Evolutionary conservation across 1,140 invertebrate species (phyloP).

Genomic region (Solenopsis invicta): DNA sequence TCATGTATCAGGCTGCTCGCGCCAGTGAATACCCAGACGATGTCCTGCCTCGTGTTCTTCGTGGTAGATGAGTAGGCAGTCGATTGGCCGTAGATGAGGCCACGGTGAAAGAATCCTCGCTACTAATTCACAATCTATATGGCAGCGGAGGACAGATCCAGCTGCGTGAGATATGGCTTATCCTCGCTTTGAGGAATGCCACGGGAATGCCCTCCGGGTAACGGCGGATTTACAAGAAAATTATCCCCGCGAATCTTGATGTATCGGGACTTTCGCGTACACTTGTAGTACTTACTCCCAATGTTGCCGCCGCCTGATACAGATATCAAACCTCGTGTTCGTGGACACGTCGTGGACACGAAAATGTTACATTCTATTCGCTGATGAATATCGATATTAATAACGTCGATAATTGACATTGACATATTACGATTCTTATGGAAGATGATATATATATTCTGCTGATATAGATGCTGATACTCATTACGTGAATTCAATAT

Average conservation of each 20-base stretch:
- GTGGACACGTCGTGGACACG: not conserved
- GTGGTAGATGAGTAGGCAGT: conserved; percentile 35
- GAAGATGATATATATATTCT: conserved; percentile 34
- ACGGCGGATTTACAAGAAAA: conserved; percentile 41
- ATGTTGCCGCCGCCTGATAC: conserved; percentile 12
- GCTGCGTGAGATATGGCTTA: conserved; percentile 48
- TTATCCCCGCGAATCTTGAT: conserved; percentile 33
- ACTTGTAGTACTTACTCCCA: not conserved
- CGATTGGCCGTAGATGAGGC: conserved; percentile 36
- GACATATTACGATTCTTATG: not conserved
- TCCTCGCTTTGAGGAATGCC: conserved; percentile 37
- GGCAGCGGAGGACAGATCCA: conserved; percentile 32
- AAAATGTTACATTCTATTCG: not conserved
- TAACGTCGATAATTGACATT: conserved; percentile 3
- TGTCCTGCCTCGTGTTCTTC: conserved; percentile 47
- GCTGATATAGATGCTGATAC: conserved; percentile 29
- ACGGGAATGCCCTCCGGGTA: conserved; percentile 13
- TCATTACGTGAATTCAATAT: conserved; percentile 36
- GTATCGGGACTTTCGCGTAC: not conserved
- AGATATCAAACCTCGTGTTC: conserved; percentile 15
- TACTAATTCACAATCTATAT: conserved; percentile 59
- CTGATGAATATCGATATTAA: conserved; percentile 3
- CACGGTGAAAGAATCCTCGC: conserved; percentile 56
- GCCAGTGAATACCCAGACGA: conserved; percentile 36
- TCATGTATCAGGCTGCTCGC: conserved; percentile 50